phyloP scores from a whole-genome alignment of 2,113 vertebrate species.

The Calypte anna region DNA sequence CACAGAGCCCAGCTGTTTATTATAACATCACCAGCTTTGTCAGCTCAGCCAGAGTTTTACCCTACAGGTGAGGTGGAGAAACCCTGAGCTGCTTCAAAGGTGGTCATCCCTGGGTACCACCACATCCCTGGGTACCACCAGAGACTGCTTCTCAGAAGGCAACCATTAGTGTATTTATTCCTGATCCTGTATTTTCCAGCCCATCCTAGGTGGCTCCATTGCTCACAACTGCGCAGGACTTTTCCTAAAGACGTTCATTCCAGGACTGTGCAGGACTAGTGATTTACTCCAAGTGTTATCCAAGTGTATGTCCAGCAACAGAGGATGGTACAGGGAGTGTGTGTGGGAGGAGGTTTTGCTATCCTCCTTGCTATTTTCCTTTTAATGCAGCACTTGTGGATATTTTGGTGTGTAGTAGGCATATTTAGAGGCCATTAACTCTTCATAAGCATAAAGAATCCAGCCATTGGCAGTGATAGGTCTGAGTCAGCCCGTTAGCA shows the following conservation, averaged over 20 bases:
- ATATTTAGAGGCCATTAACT: not conserved
- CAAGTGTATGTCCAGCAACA: not conserved
- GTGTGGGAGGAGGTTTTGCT: not conserved
- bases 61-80: not conserved
- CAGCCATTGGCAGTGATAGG: not conserved
- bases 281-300: not conserved
- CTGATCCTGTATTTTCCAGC: not conserved
- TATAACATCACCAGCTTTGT: not conserved
- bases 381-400: not conserved
- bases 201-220: not conserved
- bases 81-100: not conserved
- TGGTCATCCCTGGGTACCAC: not conserved
- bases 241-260: not conserved
- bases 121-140: rapidly evolving
- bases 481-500: not conserved
- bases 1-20: not conserved
- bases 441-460: not conserved
- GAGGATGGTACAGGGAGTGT: not conserved
- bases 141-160: not conserved
- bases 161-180: not conserved
- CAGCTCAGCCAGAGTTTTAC: not conserved
- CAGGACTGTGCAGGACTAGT: not conserved
- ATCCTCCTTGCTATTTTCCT: not conserved
- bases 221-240: not conserved
- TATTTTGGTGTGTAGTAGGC: not conserved